phyloP scores from a whole-genome alignment of 2,797 vertebrate species.

The Acridotheres tristis region DNA sequence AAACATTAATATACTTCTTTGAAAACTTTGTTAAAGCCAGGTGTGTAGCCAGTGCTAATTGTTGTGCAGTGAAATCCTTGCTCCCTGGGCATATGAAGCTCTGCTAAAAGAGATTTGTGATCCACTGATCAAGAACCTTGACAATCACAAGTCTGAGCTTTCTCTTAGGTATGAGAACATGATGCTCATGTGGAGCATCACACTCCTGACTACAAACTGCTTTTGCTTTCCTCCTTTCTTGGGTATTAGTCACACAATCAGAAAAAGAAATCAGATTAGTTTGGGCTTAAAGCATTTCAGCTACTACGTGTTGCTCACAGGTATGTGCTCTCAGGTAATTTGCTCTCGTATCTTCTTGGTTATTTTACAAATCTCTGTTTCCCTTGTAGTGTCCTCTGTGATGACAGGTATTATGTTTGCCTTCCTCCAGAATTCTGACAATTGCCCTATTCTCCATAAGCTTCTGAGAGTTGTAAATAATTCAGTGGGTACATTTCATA shows the following conservation, averaged over 20 bases:
- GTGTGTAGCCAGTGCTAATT: neutral
- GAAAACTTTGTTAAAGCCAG: neutral
- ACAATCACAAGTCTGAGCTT: neutral
- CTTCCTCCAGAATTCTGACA: slow-evolving; percentile 1
- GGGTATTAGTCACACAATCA: neutral
- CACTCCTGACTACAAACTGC: neutral
- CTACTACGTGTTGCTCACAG: neutral
- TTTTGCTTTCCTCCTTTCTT: neutral
- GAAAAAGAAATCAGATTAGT: neutral
- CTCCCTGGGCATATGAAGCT: neutral
- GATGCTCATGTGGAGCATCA: neutral
- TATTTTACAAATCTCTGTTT: slow-evolving; percentile 3
- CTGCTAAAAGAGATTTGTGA: neutral
- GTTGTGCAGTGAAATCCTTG: neutral
- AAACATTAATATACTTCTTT: neutral
- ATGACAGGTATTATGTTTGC: slow-evolving; percentile 5
- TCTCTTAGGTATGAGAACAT: neutral
- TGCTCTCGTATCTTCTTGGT: neutral
- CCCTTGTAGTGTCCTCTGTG: neutral
- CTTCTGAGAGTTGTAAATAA: slow-evolving; percentile 41
- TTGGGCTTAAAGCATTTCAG: neutral
- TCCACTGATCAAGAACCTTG: neutral
- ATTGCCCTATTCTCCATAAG: neutral
- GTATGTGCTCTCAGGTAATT: neutral
- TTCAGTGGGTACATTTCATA: slow-evolving; percentile 7